Conservation (phyloP, 2,113 vertebrate genomes). For the Ctenomys sociabilis region DNA sequence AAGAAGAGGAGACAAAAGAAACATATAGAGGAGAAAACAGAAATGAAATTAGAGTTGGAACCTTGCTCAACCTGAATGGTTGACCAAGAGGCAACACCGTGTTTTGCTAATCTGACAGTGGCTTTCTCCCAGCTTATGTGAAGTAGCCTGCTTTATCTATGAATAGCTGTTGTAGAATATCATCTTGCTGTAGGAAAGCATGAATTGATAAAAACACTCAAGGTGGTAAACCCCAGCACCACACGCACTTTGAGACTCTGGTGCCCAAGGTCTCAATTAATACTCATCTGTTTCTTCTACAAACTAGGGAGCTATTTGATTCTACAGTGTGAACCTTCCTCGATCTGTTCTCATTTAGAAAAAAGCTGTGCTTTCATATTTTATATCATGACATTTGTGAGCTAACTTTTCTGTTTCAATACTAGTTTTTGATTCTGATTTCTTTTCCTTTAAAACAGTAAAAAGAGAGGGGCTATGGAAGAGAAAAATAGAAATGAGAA, state of each 20-base stretch:
- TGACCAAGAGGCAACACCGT: neutral
- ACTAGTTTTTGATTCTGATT: conserved; percentile 13
- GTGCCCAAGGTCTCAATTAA: neutral
- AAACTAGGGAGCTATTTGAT: neutral
- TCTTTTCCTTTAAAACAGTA: neutral
- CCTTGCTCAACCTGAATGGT: neutral
- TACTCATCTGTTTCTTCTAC: neutral
- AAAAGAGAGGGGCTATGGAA: neutral
- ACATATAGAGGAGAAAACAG: neutral
- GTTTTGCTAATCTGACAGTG: neutral
- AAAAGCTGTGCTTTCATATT: neutral
- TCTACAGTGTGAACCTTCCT: neutral
- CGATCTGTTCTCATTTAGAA: neutral
- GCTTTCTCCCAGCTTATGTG: neutral
- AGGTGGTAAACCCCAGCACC: neutral
- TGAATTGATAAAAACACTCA: neutral
- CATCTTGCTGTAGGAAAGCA: neutral
- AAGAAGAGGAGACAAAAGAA: too few relatives aligned
- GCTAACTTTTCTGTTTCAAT: neutral
- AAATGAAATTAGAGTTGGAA: neutral
- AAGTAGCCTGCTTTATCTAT: neutral
- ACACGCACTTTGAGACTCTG: neutral
- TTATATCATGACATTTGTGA: neutral
- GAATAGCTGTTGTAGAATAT: neutral
- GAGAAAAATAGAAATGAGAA: neutral